Base-by-base conservation (phyloP, 2,888 invertebrate species). In the Sesia apiformis region DNA sequence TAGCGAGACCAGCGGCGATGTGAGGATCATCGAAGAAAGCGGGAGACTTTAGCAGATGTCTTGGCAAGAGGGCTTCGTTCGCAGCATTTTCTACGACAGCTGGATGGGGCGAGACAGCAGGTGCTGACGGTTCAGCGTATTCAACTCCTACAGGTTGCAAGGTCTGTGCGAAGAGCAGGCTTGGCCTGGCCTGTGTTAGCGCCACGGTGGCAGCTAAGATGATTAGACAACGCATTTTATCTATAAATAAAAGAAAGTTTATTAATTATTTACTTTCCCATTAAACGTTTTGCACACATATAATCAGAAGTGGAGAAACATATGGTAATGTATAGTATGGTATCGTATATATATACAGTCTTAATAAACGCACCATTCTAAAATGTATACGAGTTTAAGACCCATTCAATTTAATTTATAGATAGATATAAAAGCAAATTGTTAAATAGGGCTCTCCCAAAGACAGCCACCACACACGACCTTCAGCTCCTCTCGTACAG, bases 21-120 rank as follows among this genome's bases (percentile, higher is more conserved):
- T 88, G 77, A 0, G 95, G 95, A 79, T 96, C 93, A 66, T 93
- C 94, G 75, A 95, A 96, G 76, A 96, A 96, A 4, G 85, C 84
- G 51, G 91, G 91, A 39, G 92, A 86, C 71, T 94, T 94, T 53
- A 91, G 81, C 40, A 94, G 80, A 57, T 94, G 92, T 0, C 91
- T 81, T 0, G 95, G 95, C n/a, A 96, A 82, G 52, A 92, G 90
- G 0, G 94, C 90, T 69, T 96, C 96, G 66, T 92, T 91, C 0
- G 92, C 92, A 1, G 95, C 91, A 68, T 94, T 95, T 23, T 90
- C 82, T 40, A 95, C 91, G 0, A 95, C 95, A 0, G 94, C 93
- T 4, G 93, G 94, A 75, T 95, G 95, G 0, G 93, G 91, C 1
- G 90, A 74, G 0, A 86, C 74, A 0, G 64, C 67, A 1, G 85